Evolutionary conservation across 1,140 invertebrate genomes (phyloP), one percentile per base, ranked within the genome.

Genomic region (Zeugodacus cucurbitae): DNA sequence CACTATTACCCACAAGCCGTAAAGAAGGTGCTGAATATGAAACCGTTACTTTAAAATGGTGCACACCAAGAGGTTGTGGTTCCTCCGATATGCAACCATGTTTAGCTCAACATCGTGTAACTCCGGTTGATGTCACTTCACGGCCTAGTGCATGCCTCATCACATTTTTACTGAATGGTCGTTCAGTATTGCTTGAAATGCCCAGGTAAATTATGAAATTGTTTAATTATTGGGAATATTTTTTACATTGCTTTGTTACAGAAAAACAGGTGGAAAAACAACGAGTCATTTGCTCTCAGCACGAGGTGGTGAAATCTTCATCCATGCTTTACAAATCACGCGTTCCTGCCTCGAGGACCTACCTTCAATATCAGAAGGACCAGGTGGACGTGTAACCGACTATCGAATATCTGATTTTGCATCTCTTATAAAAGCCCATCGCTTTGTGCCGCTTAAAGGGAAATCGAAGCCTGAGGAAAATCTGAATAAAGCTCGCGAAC

Each of bases 291-390:
- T 99, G 91, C 92, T 99, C 82, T 97, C 98, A 0, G 97, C 98
- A 3, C 98, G 99, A 90, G 98, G 98, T 3, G 98, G 98, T 4
- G 98, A 99, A 94, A 98, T 99, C 89, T 99, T 98, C 94, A 98
- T 99, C 89, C 98, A 99, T 90, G 97, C 97, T 3, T 94, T 99
- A 54, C 96, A 96, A 26, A 98, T 97, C 0, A 95, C 96, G 7
- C 95, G 98, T 70, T 98, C 97, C 67, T 96, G 98, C 6, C 95
- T 99, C 74, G 98, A 99, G 94, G 98, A 99, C 94, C 98, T 98
- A 8, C 98, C 98, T 0, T 98, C 98, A 1, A 98, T 99, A 44
- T 98, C 96, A 88, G 98, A 99, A 94, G 98, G 98, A 0, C 96
- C 96, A 89, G 98, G 98, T 10, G 98, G 98, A 0, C 94, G 98